A percentile compares a stretch with the other conserved stretches of the same genome.
Conservation (phyloP, 1,140 invertebrate genomes). For the Cotesia chilonis region DNA sequence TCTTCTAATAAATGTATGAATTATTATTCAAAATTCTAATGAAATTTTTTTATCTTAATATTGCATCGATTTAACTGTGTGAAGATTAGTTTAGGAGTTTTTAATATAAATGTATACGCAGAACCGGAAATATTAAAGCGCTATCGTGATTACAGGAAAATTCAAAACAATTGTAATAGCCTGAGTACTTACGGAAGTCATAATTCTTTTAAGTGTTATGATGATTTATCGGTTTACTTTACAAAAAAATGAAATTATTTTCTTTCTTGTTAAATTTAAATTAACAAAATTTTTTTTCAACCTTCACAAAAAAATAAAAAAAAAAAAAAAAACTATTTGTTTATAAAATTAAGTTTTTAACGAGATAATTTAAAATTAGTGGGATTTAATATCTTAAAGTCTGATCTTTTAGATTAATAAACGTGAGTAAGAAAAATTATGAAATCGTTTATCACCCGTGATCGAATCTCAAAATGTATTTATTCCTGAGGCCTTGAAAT, state of each 20-base stretch:
- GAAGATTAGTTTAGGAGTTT: background rate
- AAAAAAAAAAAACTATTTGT: background rate
- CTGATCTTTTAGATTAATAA: slow-evolving; percentile 25
- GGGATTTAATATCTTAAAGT: background rate
- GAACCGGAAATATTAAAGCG: slow-evolving; percentile 35
- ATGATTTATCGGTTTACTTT: slow-evolving; percentile 32
- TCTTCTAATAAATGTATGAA: too few species aligned
- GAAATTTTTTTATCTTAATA: too few species aligned
- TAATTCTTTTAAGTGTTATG: slow-evolving; percentile 19
- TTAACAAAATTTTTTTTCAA: background rate
- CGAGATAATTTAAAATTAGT: slow-evolving; percentile 29
- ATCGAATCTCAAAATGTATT: slow-evolving; percentile 29
- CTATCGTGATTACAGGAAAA: slow-evolving; percentile 42
- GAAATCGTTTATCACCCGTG: slow-evolving; percentile 32
- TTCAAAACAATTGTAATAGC: slow-evolving; percentile 31
- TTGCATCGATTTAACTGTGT: too few species aligned
- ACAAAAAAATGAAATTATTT: background rate
- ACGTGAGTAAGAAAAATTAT: slow-evolving; percentile 27
- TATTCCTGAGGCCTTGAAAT: slow-evolving; percentile 26
- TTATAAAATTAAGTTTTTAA: background rate
- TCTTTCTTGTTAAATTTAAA: background rate
- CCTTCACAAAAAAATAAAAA: too few species aligned
- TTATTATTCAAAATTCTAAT: background rate
- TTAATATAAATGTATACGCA: background rate
- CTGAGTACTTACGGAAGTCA: slow-evolving; percentile 28